Base-by-base conservation (phyloP, 1,140 invertebrate species). In the Paramacrobiotus metropolitanus region DNA sequence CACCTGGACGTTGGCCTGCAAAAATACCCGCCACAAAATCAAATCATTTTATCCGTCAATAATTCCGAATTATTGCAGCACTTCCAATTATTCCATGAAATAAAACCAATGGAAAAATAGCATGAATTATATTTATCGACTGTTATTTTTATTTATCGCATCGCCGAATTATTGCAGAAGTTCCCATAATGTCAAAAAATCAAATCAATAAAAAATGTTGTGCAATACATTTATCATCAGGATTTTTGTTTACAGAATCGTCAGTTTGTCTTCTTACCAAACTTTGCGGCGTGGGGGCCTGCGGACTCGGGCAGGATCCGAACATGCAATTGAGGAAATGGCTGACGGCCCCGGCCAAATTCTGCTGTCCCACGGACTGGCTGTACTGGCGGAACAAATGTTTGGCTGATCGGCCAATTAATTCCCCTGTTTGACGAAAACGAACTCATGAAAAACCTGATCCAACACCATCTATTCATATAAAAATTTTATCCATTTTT, bases 321-420 rank as follows among this genome's bases (percentile, higher is more conserved):
- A 96, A 70, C 66, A 92, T 81, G 69, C 91, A 96, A 73, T 96
- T 97, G 24, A 97, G 77, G 74, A 96, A 96, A 71, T 96, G 92
- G 65, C 86, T 84, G 24, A 94, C 82, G 0, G 87, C 88, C 20
- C 83, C 79, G 0, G 89, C 84, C 44, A 94, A 75, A 69, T 83
- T 84, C 81, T 92, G 87, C 65, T 86, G 77, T 69, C 95, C 90
- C 1, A 86, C 83, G 63, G 80, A 81, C 76, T 95, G 91, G 73
- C 96, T 82, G 68, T 91, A 95, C 2, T 79, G 76, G 30, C 86
- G 89, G 72, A 92, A 96, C 63, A 96, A 76, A 70, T 96, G 92
- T 73, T 97, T 97, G 2, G 86, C 83, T 40, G 86, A 81, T 30
- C 93, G 77, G 44, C 84, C 77, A 48, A 97, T 78, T 48, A 97